A percentile compares a stretch with the other conserved stretches of the same genome.
Evolutionary conservation across 2,888 invertebrate genomes (phyloP).

Genomic region (Euzetes globulus): DNA sequence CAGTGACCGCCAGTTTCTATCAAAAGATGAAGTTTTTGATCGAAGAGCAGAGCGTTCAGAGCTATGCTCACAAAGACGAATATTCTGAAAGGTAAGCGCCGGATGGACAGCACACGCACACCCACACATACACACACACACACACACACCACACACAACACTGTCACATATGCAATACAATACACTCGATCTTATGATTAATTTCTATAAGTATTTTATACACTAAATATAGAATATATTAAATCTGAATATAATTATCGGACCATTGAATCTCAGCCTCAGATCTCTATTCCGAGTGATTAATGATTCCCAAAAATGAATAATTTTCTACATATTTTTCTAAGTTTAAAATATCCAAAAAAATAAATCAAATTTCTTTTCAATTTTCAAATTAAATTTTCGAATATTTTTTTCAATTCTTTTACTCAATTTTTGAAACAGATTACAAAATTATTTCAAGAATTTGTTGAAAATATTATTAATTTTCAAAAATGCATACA

Average conservation of each 20-base stretch:
- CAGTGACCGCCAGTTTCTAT: conserved; percentile 94
- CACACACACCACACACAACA: neutral
- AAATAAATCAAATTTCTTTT: neutral
- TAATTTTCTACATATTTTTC: neutral
- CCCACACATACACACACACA: neutral
- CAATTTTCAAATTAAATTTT: neutral
- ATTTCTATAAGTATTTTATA: neutral
- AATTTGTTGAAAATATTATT: neutral
- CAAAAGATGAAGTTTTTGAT: conserved; percentile 97
- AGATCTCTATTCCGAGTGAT: neutral
- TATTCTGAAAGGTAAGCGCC: conserved; percentile 87
- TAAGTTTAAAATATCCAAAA: neutral
- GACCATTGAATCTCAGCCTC: neutral
- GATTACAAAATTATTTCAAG: neutral
- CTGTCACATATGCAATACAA: neutral
- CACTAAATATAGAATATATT: neutral
- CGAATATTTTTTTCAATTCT: too few relatives aligned
- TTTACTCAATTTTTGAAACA: too few relatives aligned
- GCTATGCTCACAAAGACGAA: conserved; percentile 87
- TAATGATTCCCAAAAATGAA: neutral
- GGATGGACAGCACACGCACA: neutral
- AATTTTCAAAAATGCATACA: neutral
- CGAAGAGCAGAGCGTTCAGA: conserved; percentile 95
- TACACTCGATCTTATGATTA: neutral
- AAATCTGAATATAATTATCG: neutral